Evolutionary conservation across 1,140 invertebrate genomes (phyloP).

Genomic region (Heterodera schachtii): DNA sequence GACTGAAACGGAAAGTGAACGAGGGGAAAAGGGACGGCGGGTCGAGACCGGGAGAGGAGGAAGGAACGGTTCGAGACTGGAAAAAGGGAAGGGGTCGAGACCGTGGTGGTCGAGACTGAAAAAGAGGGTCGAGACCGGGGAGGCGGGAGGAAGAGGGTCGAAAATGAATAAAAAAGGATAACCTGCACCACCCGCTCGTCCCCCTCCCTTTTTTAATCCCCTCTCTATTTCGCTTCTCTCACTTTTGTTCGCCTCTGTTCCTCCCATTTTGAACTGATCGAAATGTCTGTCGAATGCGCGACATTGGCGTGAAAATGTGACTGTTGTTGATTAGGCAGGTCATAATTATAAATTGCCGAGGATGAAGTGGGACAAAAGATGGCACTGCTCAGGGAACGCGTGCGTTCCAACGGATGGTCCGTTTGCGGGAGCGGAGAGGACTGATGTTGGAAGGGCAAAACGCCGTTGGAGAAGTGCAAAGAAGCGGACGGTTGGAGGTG

Average conservation of each 20-base stretch:
- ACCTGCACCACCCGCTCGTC: not conserved
- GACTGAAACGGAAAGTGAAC: not conserved
- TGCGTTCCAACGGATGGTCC: conserved; percentile 9
- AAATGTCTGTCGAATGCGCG: not conserved
- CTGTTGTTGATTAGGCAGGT: not conserved
- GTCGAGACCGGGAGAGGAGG: too few relatives aligned
- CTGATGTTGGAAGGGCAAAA: not conserved
- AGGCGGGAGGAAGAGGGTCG: not conserved
- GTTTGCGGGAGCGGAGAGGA: not conserved
- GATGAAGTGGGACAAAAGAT: conserved; percentile 21
- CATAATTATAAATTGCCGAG: conserved; percentile 6
- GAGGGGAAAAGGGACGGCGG: too few relatives aligned
- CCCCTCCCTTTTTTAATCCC: not conserved
- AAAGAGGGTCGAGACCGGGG: not conserved
- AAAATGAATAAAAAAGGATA: conserved; percentile 3
- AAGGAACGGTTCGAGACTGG: too few relatives aligned
- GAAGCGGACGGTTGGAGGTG: not conserved
- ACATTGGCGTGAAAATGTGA: not conserved
- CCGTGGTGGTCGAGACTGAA: not conserved
- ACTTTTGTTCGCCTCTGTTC: conserved; percentile 10
- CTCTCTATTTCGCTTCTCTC: not conserved
- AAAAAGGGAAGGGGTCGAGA: too few relatives aligned
- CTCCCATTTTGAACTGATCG: not conserved
- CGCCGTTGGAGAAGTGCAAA: not conserved
- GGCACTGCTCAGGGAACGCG: conserved; percentile 18